phyloP scores from a whole-genome alignment of 2,113 vertebrate species.

The Cricetomys ansorgei region DNA sequence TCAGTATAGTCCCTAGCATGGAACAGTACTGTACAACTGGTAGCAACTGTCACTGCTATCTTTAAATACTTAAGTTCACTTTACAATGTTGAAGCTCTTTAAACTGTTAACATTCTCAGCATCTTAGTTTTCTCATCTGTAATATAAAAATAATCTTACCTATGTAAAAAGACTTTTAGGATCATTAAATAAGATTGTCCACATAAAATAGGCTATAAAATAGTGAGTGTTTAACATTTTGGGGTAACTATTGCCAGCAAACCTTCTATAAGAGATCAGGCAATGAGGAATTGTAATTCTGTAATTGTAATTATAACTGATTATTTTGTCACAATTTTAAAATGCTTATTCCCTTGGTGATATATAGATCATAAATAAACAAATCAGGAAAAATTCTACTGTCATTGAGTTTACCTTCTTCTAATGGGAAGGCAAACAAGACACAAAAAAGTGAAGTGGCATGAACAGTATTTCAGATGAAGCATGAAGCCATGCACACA shows the following conservation, averaged over 20 bases:
- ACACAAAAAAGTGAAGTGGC: conserved; percentile 10
- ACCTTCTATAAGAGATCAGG: neutral
- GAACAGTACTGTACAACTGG: neutral
- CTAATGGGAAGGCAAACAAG: neutral
- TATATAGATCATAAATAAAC: neutral
- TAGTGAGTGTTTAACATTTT: neutral
- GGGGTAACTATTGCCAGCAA: conserved; percentile 34
- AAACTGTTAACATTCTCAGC: neutral
- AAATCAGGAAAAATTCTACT: neutral
- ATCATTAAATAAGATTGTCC: neutral
- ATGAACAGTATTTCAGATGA: neutral
- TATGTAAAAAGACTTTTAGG: neutral
- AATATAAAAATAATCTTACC: neutral
- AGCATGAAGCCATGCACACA: neutral
- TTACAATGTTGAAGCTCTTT: neutral
- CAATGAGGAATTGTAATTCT: conserved; percentile 16
- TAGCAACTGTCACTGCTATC: neutral
- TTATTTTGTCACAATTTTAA: neutral
- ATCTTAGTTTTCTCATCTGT: neutral
- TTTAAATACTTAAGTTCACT: neutral
- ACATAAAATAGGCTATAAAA: neutral
- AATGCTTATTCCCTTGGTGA: neutral
- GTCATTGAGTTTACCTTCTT: neutral
- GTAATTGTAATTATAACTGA: too few relatives aligned
- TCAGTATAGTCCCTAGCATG: neutral